Percentiles rank a stretch among this genome's conserved stretches.
These are phyloP conservation scores for Ips typographus DNA, from an alignment of 1,140 invertebrate genomes.

Conservation along the genomic window DNA sequence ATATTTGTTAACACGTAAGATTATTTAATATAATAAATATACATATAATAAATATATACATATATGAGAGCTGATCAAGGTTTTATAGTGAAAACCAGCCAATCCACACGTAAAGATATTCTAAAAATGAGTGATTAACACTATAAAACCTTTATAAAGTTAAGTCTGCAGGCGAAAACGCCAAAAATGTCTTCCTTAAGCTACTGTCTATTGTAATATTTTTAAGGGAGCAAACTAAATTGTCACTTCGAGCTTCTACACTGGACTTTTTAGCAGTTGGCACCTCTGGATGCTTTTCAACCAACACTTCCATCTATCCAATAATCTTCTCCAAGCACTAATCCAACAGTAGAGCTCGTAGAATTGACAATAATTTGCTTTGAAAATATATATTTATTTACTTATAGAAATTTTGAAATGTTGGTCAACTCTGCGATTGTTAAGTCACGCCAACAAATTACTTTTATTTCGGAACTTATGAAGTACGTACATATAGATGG, in stretches of 20 bases:
- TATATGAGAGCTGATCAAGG: too few relatives aligned
- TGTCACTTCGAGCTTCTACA: slow-evolving; percentile 43
- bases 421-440: background rate
- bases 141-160: slow-evolving; percentile 37
- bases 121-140: too few relatives aligned
- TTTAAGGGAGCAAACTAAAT: slow-evolving; percentile 47
- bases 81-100: too few relatives aligned
- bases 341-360: slow-evolving; percentile 39
- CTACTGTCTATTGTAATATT: slow-evolving; percentile 48
- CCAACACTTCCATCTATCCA: background rate
- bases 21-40: slow-evolving; percentile 19
- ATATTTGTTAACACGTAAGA: slow-evolving; percentile 29
- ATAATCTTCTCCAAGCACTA: background rate
- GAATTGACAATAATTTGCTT: slow-evolving; percentile 49
- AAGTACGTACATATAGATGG: background rate
- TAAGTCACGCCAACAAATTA: background rate
- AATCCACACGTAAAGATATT: too few relatives aligned
- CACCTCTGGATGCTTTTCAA: background rate
- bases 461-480: background rate
- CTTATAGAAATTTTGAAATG: background rate
- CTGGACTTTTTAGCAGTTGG: background rate
- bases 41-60: slow-evolving; percentile 19
- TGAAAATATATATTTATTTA: slow-evolving; percentile 37
- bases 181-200: slow-evolving; percentile 51
- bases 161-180: slow-evolving; percentile 47